Evolutionary conservation across 2,113 vertebrate species (phyloP).

Genomic region (Gopherus evgoodei): DNA sequence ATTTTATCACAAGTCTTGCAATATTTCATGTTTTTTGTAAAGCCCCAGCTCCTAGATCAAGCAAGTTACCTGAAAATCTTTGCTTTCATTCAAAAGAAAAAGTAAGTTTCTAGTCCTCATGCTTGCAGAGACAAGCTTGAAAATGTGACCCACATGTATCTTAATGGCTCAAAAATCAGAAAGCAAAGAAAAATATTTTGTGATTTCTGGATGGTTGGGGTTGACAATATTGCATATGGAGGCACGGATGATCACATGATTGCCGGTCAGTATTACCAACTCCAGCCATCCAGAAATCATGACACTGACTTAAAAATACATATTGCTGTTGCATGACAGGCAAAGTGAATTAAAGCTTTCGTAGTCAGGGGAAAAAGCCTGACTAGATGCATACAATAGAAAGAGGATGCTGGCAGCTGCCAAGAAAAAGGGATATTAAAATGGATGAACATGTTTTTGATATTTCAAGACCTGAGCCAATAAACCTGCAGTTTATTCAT

Average conservation of each 20-base stretch:
- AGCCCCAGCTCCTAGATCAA: background rate
- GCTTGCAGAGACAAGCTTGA: background rate
- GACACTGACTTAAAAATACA: background rate
- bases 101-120: background rate
- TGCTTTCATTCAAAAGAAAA: background rate
- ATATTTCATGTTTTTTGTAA: background rate
- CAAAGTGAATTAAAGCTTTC: background rate
- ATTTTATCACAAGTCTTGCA: background rate
- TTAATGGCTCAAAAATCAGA: background rate
- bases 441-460: background rate
- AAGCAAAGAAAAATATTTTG: background rate
- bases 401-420: background rate
- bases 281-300: background rate
- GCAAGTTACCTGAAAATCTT: background rate
- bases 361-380: background rate
- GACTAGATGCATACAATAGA: background rate
- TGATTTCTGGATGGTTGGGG: background rate
- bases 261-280: background rate
- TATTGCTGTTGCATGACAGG: background rate
- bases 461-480: background rate
- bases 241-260: background rate
- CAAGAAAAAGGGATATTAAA: constrained; percentile 4
- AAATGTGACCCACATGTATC: background rate
- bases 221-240: background rate
- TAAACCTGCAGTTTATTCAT: too few species aligned